Evolutionary conservation across 53 echinoderm and acorn worm species (phyloP).

Genomic region (Hippasteria phrygiana): DNA sequence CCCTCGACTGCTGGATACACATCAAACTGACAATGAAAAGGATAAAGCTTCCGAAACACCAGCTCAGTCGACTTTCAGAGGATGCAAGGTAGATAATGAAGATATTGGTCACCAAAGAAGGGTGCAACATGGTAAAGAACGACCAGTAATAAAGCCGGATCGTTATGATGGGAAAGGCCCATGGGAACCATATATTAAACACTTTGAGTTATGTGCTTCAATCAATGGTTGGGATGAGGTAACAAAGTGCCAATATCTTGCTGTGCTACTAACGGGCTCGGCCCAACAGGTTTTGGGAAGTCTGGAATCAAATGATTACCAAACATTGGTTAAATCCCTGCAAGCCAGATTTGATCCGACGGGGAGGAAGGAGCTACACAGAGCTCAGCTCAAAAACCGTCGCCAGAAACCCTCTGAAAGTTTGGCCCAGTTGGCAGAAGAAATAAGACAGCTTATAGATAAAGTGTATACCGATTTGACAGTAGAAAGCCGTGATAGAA

Average conservation of each 20-base stretch:
- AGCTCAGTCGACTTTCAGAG: too few relatives aligned
- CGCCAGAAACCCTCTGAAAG: constrained; percentile 11
- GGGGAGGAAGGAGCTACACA: not conserved
- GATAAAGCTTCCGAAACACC: too few relatives aligned
- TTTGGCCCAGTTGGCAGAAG: constrained; percentile 33
- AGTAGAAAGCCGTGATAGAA: not conserved
- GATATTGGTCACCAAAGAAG: too few relatives aligned
- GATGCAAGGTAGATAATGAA: too few relatives aligned
- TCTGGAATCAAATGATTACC: not conserved
- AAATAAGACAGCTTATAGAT: not conserved
- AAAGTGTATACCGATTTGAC: constrained; percentile 24
- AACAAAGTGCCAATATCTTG: too few relatives aligned
- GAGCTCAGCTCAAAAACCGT: constrained; percentile 5
- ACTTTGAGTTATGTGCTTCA: constrained; percentile 6
- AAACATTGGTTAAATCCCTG: not conserved
- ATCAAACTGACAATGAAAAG: too few relatives aligned
- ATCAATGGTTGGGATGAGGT: constrained; percentile 22
- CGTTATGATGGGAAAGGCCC: constrained; percentile 26
- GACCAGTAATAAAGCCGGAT: constrained; percentile 7
- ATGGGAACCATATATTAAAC: constrained; percentile 14
- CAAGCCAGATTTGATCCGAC: constrained; percentile 25
- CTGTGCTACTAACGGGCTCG: not conserved
- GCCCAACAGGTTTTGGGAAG: not conserved
- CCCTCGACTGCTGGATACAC: too few relatives aligned
- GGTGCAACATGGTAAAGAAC: not conserved